Conservation (phyloP, 2,797 vertebrate genomes). For the Enteromius afrohamiltoni region DNA sequence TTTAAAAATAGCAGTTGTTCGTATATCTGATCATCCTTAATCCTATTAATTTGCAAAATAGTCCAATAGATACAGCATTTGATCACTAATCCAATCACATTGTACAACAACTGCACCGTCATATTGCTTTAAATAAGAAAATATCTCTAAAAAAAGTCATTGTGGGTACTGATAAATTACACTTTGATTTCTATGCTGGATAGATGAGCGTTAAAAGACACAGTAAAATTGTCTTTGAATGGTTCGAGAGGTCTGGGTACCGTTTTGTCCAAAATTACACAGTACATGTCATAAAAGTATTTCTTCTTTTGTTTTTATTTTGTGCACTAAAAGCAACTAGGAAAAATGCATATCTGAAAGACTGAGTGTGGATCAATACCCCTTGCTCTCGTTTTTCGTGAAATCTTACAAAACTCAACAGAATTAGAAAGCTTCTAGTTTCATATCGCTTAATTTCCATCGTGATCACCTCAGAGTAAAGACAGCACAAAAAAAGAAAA, state of each 20-base stretch:
- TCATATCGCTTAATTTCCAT: slow-evolving; percentile 61
- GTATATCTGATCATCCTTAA: slow-evolving; percentile 69
- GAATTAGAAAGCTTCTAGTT: slow-evolving; percentile 44
- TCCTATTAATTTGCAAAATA: slow-evolving; percentile 86
- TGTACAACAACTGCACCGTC: slow-evolving; percentile 85
- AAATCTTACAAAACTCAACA: slow-evolving; percentile 42
- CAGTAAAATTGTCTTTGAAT: slow-evolving; percentile 73
- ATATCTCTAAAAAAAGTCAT: slow-evolving; percentile 74
- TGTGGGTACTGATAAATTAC: slow-evolving; percentile 76
- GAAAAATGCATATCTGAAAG: slow-evolving; percentile 43
- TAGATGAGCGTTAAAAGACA: slow-evolving; percentile 72
- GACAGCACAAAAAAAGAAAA: slow-evolving; percentile 58
- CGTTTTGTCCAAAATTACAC: slow-evolving; percentile 46
- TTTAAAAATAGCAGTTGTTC: slow-evolving; percentile 91
- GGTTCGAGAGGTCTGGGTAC: slow-evolving; percentile 71
- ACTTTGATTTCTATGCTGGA: slow-evolving; percentile 64
- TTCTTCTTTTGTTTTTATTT: not conserved
- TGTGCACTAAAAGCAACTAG: slow-evolving; percentile 21
- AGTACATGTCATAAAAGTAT: slow-evolving; percentile 18
- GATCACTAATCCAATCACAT: slow-evolving; percentile 87
- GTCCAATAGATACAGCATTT: slow-evolving; percentile 90
- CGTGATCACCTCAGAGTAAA: slow-evolving; percentile 62
- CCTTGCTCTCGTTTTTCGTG: slow-evolving; percentile 47
- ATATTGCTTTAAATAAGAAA: slow-evolving; percentile 91
- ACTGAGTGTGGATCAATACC: slow-evolving; percentile 25